Evolutionary conservation across 2,888 invertebrate genomes (phyloP), one percentile per base, ranked within the genome.

Genomic region (Arrhopalites spinosus): DNA sequence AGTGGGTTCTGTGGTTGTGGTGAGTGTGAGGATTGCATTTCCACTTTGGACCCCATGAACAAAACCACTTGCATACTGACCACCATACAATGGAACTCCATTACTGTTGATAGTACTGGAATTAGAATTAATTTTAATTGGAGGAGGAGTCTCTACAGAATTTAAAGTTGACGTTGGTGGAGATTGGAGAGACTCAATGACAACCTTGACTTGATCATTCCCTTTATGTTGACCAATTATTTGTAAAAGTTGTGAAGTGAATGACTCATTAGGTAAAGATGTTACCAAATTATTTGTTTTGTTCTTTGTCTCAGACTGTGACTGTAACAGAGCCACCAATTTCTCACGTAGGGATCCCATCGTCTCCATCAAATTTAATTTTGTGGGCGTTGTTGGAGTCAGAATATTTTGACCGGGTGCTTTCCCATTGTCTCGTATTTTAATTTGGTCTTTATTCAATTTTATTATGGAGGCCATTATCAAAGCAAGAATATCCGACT

Each of bases 381-480:
- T n/a, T n/a, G n/a, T n/a, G 13, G 29, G 20, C 5, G 53, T 1
- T 13, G 47, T 23, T 13, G 45, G 25, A 27, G 11, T 29, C 20
- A 50, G 3, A 27, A 45, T 23, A 3, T 30, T 30, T 2, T n/a
- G 13, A 3, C 72, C 63, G 3, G 72, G 72, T 2, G 43, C 43
- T 45, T 63, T 61, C 17, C 63, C 30, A 29, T 72, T 72, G 7
- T 45, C 72, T n/a, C 72, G 36, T 15, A n/a, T 72, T 23, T n/a
- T n/a, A 15, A 27, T 36, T 1, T 20, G 25, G 2, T 30, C 17
- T 5, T 64, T 3, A 36, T 36, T 36, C 36, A 36, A 3, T 15
- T 64, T 27, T 29, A 17, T 64, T 13, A n/a, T 36, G 64, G 25
- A 11, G 64, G n/a, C 30, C 17, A 68, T 5, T 15, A 11, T 27